Evolutionary conservation across 2,888 invertebrate genomes (phyloP).

Genomic region (Phragmatobia fuliginosa): DNA sequence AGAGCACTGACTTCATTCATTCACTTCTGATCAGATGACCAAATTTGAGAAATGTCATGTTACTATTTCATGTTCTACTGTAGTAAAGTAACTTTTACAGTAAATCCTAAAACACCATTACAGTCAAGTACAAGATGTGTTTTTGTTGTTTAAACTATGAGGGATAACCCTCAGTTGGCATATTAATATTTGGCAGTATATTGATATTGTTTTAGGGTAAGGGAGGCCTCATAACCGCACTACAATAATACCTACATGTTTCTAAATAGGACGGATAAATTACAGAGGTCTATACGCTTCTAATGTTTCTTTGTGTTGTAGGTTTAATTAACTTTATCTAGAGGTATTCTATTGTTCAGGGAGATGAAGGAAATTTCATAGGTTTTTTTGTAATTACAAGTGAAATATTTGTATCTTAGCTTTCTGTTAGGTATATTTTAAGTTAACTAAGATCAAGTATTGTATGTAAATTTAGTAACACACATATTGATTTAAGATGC

Average conservation of each 20-base stretch:
- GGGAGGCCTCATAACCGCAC: not conserved
- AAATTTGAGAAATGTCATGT: no score
- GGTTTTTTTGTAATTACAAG: not conserved
- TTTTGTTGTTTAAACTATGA: not conserved
- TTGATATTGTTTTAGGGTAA: not conserved
- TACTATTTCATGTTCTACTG: no score
- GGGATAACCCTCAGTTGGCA: not conserved
- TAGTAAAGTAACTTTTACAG: not conserved
- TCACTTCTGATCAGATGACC: no score
- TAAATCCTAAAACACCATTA: not conserved
- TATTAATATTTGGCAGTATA: not conserved
- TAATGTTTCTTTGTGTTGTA: slow-evolving; percentile 7
- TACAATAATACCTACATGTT: not conserved
- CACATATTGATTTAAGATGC: no score
- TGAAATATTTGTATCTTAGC: not conserved
- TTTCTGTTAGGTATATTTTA: no score
- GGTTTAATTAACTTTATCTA: slow-evolving; percentile 13
- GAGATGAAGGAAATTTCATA: not conserved
- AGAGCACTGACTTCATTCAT: no score
- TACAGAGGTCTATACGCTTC: not conserved
- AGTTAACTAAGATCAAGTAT: no score
- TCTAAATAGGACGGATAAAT: not conserved
- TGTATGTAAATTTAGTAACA: no score
- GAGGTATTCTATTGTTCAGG: not conserved
- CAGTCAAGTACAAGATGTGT: not conserved